Evolutionary conservation across 2,888 invertebrate genomes (phyloP).

Genomic region (Mactromeris polynyma): DNA sequence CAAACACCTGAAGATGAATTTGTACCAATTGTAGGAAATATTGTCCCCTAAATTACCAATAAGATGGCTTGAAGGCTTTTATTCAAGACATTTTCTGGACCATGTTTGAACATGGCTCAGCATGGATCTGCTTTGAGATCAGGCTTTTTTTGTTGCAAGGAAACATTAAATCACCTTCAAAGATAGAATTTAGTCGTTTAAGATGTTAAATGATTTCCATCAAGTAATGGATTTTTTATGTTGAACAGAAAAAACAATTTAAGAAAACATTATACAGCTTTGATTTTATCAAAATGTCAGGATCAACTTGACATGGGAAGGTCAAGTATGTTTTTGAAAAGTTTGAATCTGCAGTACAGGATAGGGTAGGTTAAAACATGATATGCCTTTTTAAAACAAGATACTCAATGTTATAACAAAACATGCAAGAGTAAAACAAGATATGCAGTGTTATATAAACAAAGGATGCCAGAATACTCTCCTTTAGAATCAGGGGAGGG

Average conservation of each 20-base stretch:
- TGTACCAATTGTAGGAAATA: neutral
- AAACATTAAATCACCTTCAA: neutral
- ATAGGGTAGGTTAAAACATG: neutral
- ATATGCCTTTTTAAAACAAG: too few relatives aligned
- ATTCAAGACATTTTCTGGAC: neutral
- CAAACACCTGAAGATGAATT: neutral
- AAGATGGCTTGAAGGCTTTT: neutral
- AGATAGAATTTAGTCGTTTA: neutral
- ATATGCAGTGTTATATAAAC: too few relatives aligned
- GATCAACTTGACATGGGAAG: neutral
- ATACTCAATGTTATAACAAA: too few relatives aligned
- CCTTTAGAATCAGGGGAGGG: too few relatives aligned
- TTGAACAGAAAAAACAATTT: neutral
- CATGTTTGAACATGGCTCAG: neutral
- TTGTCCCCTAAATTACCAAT: neutral
- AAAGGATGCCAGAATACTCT: too few relatives aligned
- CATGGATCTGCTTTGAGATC: neutral
- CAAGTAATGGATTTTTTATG: slow-evolving; percentile 12
- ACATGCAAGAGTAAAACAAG: too few relatives aligned
- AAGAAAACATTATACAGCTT: neutral
- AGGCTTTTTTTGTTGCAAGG: neutral
- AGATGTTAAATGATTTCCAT: neutral
- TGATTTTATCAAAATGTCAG: neutral
- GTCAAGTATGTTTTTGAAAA: neutral
- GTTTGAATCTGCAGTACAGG: neutral